Percentiles rank a stretch among this genome's conserved stretches.
Evolutionary conservation across 2,797 vertebrate genomes (phyloP).

Genomic region (Rousettus madagascariensis): DNA sequence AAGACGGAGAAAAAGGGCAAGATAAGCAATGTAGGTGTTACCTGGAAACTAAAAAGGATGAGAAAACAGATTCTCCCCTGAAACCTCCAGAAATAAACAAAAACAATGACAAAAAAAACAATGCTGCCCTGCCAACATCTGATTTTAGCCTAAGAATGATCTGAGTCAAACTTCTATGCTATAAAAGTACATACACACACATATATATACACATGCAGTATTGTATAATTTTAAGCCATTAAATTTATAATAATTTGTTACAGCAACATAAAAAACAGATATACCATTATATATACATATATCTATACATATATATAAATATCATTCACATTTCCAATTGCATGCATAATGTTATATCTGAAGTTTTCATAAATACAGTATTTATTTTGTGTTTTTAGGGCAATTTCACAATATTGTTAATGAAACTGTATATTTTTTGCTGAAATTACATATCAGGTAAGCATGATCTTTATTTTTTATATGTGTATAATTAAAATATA

Average conservation of each 20-base stretch:
- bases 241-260: background rate
- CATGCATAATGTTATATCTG: background rate
- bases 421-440: background rate
- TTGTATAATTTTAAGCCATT: background rate
- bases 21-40: background rate
- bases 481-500: constrained; percentile 4
- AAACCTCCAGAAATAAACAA: background rate
- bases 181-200: too few species aligned
- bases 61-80: background rate
- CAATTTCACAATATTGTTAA: background rate
- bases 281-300: too few species aligned
- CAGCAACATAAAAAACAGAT: background rate
- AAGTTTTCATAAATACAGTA: background rate
- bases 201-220: too few species aligned
- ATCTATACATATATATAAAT: too few species aligned
- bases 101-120: background rate
- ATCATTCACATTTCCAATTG: background rate
- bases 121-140: background rate
- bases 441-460: background rate
- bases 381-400: background rate
- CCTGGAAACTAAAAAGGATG: background rate
- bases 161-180: background rate
- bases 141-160: background rate
- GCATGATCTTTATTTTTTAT: background rate
- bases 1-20: background rate